Percentiles rank a stretch among this genome's conserved stretches.
Conservation (phyloP, 2,888 invertebrate genomes). For the Minunthozetes semirufus region DNA sequence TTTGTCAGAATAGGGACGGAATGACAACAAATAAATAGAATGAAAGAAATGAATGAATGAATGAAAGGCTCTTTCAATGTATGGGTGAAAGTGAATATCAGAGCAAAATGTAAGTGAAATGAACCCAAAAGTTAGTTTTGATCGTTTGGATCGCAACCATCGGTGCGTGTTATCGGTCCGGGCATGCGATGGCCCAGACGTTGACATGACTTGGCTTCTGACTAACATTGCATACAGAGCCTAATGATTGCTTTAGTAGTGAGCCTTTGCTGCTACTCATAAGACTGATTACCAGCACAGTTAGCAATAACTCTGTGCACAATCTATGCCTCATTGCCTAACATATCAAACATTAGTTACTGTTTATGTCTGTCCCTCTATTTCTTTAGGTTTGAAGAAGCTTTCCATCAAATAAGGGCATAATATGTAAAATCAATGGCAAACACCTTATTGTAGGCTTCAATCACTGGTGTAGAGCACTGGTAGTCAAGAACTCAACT, state of each 20-base stretch:
- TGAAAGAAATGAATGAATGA: not conserved
- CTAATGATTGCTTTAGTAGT: not conserved
- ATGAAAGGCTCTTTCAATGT: not conserved
- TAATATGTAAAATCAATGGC: not conserved
- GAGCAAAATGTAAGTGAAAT: not conserved
- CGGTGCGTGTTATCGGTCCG: constrained; percentile 9
- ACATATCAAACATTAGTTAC: constrained; percentile 10
- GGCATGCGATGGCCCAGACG: constrained; percentile 1
- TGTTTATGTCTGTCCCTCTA: not conserved
- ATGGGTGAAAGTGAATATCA: not conserved
- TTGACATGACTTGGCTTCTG: not conserved
- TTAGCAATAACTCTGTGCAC: not conserved
- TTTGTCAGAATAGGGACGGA: not conserved
- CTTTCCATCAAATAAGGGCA: not conserved
- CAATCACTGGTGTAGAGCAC: no score
- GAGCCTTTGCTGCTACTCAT: not conserved
- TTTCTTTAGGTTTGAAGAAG: not conserved
- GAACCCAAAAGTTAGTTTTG: constrained; percentile 1
- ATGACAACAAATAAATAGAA: not conserved
- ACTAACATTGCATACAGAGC: not conserved
- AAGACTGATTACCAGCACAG: not conserved
- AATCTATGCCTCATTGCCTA: constrained; percentile 2
- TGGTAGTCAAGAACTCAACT: no score
- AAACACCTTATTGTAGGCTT: not conserved
- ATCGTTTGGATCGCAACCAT: not conserved